Evolutionary conservation across 2,888 invertebrate species (phyloP).

Genomic region (Caenorhabditis macrosperma): DNA sequence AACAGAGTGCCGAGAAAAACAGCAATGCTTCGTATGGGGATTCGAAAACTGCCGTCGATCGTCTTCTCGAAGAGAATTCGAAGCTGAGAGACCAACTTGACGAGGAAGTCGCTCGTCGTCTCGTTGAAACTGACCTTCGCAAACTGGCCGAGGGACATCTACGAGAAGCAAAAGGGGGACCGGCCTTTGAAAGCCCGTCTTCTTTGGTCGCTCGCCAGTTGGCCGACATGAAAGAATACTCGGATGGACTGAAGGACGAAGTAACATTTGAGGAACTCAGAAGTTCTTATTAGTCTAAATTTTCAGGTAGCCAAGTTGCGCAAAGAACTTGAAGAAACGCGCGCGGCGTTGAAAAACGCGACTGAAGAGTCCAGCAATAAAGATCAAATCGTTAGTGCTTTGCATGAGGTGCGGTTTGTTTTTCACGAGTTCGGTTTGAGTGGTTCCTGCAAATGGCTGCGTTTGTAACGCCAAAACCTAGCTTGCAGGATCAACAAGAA

Average conservation of each 20-base stretch:
- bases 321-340: slow-evolving; percentile 28
- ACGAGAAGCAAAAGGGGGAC: slow-evolving; percentile 17
- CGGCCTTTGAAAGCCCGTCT: slow-evolving; percentile 18
- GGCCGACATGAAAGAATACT: slow-evolving; percentile 39
- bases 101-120: slow-evolving; percentile 52
- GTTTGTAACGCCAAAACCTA: background rate
- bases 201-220: slow-evolving; percentile 37
- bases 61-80: slow-evolving; percentile 50
- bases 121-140: slow-evolving; percentile 48
- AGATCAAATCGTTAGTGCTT: slow-evolving; percentile 55
- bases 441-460: too few relatives aligned
- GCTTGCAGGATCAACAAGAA: slow-evolving; percentile 63
- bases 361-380: slow-evolving; percentile 52
- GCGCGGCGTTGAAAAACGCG: slow-evolving; percentile 12
- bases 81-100: slow-evolving; percentile 53
- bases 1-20: slow-evolving; percentile 48
- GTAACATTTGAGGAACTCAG: background rate
- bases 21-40: slow-evolving; percentile 28
- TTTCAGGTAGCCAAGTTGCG: slow-evolving; percentile 20
- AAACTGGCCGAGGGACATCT: slow-evolving; percentile 36
- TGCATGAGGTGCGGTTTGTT: slow-evolving; percentile 60
- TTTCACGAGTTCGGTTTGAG: background rate
- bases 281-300: background rate
- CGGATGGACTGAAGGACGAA: slow-evolving; percentile 39
- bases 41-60: slow-evolving; percentile 34